Conservation (phyloP, 92 coral and sea anemone genomes). For the Epizoanthus ramosus region DNA sequence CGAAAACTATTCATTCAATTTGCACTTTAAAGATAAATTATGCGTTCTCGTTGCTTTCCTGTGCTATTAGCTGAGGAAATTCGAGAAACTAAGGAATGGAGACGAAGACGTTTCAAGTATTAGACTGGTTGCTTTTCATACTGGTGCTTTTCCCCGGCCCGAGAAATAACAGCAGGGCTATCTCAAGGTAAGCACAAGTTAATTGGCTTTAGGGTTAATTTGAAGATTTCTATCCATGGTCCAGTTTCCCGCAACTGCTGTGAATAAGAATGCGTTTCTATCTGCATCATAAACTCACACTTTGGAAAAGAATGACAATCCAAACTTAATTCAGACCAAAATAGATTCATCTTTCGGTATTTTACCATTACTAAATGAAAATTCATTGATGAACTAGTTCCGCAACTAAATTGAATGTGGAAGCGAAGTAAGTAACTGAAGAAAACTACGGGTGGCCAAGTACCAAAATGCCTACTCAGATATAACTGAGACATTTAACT, state of each 20-base stretch:
- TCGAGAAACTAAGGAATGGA: not conserved
- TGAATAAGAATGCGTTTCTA: not conserved
- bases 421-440: too few relatives aligned
- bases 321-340: not conserved
- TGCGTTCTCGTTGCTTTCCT: not conserved
- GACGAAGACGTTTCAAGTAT: not conserved
- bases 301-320: not conserved
- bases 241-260: not conserved
- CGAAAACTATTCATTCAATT: too few relatives aligned
- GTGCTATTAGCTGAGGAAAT: not conserved
- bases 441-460: too few relatives aligned
- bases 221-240: not conserved
- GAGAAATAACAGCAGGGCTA: not conserved
- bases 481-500: too few relatives aligned
- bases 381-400: not conserved
- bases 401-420: not conserved
- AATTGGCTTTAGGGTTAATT: not conserved
- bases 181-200: not conserved
- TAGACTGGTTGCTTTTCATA: not conserved
- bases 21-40: too few relatives aligned
- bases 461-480: too few relatives aligned
- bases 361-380: not conserved
- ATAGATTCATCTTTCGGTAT: not conserved
- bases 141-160: not conserved
- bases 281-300: not conserved